phyloP scores from a whole-genome alignment of 2,888 invertebrate species.

The Minunthozetes semirufus region DNA sequence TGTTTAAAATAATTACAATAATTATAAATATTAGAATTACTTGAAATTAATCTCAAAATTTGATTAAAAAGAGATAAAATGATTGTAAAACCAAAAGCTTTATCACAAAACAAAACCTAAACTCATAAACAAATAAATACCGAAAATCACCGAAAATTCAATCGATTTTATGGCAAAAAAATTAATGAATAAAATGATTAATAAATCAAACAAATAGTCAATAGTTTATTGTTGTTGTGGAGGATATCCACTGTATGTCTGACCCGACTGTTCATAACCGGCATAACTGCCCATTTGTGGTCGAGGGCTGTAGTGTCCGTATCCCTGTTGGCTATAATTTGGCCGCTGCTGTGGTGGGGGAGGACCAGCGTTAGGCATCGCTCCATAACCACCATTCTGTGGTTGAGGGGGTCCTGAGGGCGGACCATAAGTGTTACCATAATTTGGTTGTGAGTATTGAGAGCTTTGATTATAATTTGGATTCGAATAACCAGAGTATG shows the following conservation, averaged over 20 bases:
- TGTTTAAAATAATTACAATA: not conserved
- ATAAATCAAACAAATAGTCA: constrained; percentile 27
- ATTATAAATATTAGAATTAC: too few species aligned
- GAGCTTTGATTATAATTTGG: constrained; percentile 16
- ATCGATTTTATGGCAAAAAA: not conserved
- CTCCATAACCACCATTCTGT: constrained; percentile 18
- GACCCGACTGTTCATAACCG: constrained; percentile 38
- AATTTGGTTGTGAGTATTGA: constrained; percentile 27
- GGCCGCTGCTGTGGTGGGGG: constrained; percentile 37
- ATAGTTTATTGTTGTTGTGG: constrained; percentile 33
- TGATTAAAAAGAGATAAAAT: not conserved
- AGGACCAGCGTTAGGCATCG: constrained; percentile 26
- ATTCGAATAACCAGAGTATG: constrained; percentile 18
- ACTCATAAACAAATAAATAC: too few species aligned
- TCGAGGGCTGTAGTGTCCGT: constrained; percentile 37
- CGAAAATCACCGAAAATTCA: not conserved
- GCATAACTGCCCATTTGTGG: constrained; percentile 29
- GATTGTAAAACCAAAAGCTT: too few species aligned
- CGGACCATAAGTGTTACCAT: constrained; percentile 15
- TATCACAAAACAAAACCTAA: too few species aligned
- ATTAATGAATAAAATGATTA: not conserved
- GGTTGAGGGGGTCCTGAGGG: constrained; percentile 28
- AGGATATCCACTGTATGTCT: constrained; percentile 38
- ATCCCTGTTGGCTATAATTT: constrained; percentile 37
- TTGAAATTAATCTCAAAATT: too few species aligned